A percentile compares a stretch with the other conserved stretches of the same genome.
These are phyloP conservation scores for Acanthosepion esculentum DNA, from an alignment of 2,888 invertebrate genomes.

Conservation along the genomic window DNA sequence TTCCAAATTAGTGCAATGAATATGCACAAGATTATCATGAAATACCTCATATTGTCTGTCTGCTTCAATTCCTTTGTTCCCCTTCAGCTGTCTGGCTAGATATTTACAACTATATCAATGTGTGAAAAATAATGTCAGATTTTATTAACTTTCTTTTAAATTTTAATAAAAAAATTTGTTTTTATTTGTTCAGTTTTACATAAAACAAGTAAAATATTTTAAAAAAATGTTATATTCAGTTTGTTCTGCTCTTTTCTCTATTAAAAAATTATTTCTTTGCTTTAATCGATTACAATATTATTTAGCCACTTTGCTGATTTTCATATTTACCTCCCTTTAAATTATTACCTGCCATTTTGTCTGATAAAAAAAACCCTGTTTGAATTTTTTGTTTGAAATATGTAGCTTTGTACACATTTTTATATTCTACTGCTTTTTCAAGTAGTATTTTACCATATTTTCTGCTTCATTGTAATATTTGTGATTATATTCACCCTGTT, in stretches of 20 bases:
- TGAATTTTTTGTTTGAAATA: neutral
- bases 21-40: neutral
- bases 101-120: neutral
- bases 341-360: neutral
- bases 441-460: slow-evolving; percentile 21
- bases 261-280: neutral
- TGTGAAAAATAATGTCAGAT: neutral
- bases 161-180: neutral
- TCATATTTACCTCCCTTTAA: neutral
- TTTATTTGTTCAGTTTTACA: neutral
- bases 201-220: neutral
- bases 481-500: neutral
- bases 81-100: neutral
- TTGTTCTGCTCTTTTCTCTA: neutral
- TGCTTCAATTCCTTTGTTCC: neutral
- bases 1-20: neutral
- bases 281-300: neutral
- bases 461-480: neutral
- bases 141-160: neutral
- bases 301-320: slow-evolving; percentile 22
- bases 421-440: neutral
- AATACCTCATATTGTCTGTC: slow-evolving; percentile 17
- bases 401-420: neutral
- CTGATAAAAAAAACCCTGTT: neutral
- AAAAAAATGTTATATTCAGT: neutral